A percentile compares a stretch with the other conserved stretches of the same genome.
Evolutionary conservation across 1,140 invertebrate species (phyloP).

Genomic region (Tribolium castaneum): DNA sequence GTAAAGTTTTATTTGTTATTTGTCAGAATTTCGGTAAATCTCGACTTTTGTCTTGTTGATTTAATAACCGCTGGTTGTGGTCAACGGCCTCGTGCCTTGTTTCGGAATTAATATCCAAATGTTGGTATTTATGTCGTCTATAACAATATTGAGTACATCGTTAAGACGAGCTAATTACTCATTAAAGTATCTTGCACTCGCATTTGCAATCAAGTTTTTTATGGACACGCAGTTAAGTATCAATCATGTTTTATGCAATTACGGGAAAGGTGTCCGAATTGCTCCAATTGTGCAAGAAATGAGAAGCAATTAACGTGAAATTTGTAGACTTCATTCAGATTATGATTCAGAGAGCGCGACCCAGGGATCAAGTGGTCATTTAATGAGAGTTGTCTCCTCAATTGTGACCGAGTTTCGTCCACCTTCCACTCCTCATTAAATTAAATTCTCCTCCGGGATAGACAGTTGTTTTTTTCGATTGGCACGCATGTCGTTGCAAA

Average conservation of each 20-base stretch:
- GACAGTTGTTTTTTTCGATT: conserved; percentile 1
- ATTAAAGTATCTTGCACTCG: conserved; percentile 24
- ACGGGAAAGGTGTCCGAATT: neutral
- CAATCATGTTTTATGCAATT: conserved; percentile 30
- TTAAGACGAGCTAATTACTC: conserved; percentile 29
- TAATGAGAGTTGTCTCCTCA: conserved; percentile 19
- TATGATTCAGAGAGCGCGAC: conserved; percentile 29
- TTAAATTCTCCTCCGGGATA: neutral
- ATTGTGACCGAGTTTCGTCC: conserved; percentile 23
- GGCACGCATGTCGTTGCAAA: neutral
- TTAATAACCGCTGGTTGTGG: conserved; percentile 1
- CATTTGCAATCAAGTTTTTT: conserved; percentile 25
- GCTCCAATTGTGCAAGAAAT: neutral
- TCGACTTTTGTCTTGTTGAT: conserved; percentile 13
- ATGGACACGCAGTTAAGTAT: conserved; percentile 25
- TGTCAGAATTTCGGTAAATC: conserved; percentile 30
- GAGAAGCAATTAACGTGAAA: conserved; percentile 26
- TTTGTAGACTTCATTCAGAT: conserved; percentile 21
- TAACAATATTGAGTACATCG: conserved; percentile 21
- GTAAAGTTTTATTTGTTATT: conserved; percentile 34
- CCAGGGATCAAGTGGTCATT: conserved; percentile 33
- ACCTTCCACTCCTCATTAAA: neutral
- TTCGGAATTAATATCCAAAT: neutral
- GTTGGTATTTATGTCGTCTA: neutral
- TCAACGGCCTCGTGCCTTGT: conserved; percentile 16